Percentiles rank a stretch among this genome's conserved stretches.
Evolutionary conservation across 2,113 vertebrate species (phyloP).

Genomic region (Numida meleagris): DNA sequence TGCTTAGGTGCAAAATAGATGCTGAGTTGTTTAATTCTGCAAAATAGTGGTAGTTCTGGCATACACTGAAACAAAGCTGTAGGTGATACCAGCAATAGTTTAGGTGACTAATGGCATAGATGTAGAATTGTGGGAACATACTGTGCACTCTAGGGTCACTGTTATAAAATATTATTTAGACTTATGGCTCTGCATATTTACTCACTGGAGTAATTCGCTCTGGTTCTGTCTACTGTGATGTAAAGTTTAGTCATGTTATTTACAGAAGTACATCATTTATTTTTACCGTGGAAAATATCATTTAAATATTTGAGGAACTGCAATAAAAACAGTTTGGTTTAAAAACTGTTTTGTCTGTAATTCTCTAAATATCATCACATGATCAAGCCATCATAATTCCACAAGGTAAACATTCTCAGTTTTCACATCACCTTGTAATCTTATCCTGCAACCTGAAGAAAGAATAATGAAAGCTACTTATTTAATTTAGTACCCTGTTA

Average conservation of each 20-base stretch:
- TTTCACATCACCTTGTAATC: not conserved
- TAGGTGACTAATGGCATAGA: not conserved
- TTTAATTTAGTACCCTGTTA: not conserved
- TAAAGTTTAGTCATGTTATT: conserved; percentile 20
- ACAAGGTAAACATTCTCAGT: not conserved
- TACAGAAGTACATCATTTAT: not conserved
- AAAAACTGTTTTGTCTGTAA: not conserved
- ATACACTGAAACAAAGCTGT: not conserved
- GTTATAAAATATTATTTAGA: not conserved
- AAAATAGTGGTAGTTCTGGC: not conserved
- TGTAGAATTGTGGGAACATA: not conserved
- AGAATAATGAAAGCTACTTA: not conserved
- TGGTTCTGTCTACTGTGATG: not conserved
- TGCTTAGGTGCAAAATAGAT: not conserved
- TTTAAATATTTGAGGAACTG: not conserved
- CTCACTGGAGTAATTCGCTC: not conserved
- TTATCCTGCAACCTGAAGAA: not conserved
- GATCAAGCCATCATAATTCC: not conserved
- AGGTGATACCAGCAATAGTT: not conserved
- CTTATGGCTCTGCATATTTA: conserved; percentile 6
- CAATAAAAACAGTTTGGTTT: not conserved
- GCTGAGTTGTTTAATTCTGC: not conserved
- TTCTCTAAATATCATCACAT: not conserved
- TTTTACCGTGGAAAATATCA: not conserved
- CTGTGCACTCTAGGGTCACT: not conserved